These are phyloP conservation scores for Dicyrtomina minuta DNA, from an alignment of 2,888 invertebrate genomes.

Conservation along the genomic window DNA sequence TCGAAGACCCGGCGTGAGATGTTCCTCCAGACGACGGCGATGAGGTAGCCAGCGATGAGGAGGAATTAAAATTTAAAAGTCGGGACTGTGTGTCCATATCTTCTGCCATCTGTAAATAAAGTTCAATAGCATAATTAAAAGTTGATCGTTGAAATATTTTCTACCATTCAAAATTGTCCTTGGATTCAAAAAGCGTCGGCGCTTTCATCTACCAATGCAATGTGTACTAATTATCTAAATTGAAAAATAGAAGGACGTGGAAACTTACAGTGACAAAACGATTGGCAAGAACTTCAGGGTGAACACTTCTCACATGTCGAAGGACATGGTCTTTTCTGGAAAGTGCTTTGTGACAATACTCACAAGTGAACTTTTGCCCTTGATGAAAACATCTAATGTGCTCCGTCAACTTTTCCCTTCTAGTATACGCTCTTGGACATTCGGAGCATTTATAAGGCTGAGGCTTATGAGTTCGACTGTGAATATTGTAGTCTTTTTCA, in stretches of 20 bases:
- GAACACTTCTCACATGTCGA: slow-evolving; percentile 46
- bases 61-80: slow-evolving; percentile 32
- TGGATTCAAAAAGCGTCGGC: neutral
- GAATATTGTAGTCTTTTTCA: slow-evolving; percentile 44
- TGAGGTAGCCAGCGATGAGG: slow-evolving; percentile 17
- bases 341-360: slow-evolving; percentile 43
- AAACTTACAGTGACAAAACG: slow-evolving; percentile 41
- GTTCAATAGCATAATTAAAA: no score
- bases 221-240: no score
- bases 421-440: slow-evolving; percentile 47
- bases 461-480: slow-evolving; percentile 45
- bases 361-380: slow-evolving; percentile 50
- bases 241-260: no score
- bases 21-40: no score
- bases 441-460: slow-evolving; percentile 47
- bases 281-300: slow-evolving; percentile 48
- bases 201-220: no score
- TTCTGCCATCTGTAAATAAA: slow-evolving; percentile 37
- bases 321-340: slow-evolving; percentile 43
- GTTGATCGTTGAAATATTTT: no score
- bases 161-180: no score
- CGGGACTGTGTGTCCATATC: slow-evolving; percentile 36
- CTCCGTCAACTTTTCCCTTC: slow-evolving; percentile 49
- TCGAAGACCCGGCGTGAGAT: neutral
- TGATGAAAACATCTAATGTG: slow-evolving; percentile 51